phyloP scores from a whole-genome alignment of 2,797 vertebrate species.

The Cottoperca gobio region DNA sequence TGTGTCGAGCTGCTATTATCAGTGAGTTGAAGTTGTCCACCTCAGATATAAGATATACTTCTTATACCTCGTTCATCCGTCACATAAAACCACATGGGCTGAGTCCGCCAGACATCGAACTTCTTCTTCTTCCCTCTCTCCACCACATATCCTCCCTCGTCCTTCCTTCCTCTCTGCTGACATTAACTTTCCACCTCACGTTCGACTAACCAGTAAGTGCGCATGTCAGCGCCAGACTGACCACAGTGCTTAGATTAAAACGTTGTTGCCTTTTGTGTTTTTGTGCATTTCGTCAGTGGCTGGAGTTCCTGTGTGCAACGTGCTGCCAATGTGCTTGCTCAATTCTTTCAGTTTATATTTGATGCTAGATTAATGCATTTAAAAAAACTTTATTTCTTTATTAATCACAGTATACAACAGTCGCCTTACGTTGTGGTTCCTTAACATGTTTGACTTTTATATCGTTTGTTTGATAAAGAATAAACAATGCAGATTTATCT shows the following conservation, averaged over 20 bases:
- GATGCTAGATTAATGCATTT: background rate
- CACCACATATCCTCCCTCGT: slow-evolving; percentile 43
- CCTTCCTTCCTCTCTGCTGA: slow-evolving; percentile 83
- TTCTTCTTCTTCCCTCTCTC: slow-evolving; percentile 54
- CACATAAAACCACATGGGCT: background rate
- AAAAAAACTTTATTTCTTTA: background rate
- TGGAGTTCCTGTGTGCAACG: background rate
- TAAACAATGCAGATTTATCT: background rate
- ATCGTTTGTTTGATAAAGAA: background rate
- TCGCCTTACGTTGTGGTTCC: background rate
- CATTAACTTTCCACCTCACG: slow-evolving; percentile 53
- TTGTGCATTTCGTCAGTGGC: background rate
- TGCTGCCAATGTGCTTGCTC: background rate
- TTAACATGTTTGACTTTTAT: background rate
- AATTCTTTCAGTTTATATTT: background rate
- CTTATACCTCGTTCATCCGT: background rate
- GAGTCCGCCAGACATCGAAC: slow-evolving; percentile 11
- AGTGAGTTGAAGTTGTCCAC: background rate
- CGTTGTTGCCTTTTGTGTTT: background rate
- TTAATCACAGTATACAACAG: background rate
- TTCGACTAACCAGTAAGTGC: slow-evolving; percentile 7
- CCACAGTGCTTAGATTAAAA: background rate
- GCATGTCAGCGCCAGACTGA: slow-evolving; percentile 9
- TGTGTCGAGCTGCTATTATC: background rate
- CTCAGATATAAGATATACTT: background rate